phyloP scores from a whole-genome alignment of 2,113 vertebrate genomes.

The Cinclus mexicanus region DNA sequence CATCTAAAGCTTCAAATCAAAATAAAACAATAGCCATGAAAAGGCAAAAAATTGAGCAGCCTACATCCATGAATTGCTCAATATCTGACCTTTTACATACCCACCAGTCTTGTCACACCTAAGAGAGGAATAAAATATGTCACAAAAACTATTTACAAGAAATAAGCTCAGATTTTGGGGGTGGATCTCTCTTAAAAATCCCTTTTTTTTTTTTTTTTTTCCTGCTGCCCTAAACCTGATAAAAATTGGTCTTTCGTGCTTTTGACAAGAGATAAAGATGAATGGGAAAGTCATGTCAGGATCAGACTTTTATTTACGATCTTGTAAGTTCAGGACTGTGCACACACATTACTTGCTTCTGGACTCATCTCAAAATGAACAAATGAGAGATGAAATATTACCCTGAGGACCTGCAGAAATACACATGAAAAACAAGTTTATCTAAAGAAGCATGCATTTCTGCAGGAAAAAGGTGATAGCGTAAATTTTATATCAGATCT shows the following conservation, averaged over 20 bases:
- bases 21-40: neutral
- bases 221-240: neutral
- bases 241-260: neutral
- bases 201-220: neutral
- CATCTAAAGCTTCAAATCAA: neutral
- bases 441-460: neutral
- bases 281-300: neutral
- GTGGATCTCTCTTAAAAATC: neutral
- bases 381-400: neutral
- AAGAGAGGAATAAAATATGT: neutral
- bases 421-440: neutral
- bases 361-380: neutral
- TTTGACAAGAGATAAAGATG: neutral
- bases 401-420: neutral
- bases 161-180: neutral
- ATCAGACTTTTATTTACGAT: neutral
- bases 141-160: neutral
- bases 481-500: neutral
- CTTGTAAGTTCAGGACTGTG: neutral
- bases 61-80: neutral
- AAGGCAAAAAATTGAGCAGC: neutral
- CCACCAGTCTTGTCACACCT: neutral
- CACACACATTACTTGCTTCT: neutral
- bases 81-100: neutral
- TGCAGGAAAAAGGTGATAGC: neutral